phyloP scores from a whole-genome alignment of 2,797 vertebrate genomes.

The Fistularia commersonii region DNA sequence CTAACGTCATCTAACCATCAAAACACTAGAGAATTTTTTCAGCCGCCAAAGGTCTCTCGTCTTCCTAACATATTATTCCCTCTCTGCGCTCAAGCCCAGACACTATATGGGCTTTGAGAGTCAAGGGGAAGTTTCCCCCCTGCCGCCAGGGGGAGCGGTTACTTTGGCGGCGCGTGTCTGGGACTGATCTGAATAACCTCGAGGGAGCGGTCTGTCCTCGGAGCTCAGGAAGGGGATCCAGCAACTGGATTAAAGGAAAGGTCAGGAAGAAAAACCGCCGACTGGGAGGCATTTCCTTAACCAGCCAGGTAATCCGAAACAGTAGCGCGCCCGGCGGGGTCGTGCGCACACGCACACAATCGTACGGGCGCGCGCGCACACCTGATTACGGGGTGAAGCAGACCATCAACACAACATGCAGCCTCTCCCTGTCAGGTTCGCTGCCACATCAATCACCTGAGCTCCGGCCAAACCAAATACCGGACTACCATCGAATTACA shows the following conservation, averaged over 20 bases:
- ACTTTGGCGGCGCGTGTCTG: no score
- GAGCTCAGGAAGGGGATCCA: constrained; percentile 33
- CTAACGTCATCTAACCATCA: no score
- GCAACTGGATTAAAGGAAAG: constrained; percentile 33
- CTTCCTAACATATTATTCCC: no score
- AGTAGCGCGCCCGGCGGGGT: constrained; percentile 61
- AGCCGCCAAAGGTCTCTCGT: no score
- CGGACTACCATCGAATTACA: constrained; percentile 59
- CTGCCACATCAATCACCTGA: constrained; percentile 68
- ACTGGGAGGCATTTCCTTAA: constrained; percentile 43
- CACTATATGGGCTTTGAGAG: no score
- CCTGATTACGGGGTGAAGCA: constrained; percentile 76
- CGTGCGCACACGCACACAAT: constrained; percentile 30
- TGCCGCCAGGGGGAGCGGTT: no score
- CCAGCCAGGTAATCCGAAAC: constrained; percentile 65
- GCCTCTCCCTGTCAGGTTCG: constrained; percentile 57
- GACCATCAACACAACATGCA: constrained; percentile 74
- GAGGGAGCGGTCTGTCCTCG: constrained; percentile 35
- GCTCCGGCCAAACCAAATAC: constrained; percentile 60
- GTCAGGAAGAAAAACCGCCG: constrained; percentile 38
- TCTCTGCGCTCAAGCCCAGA: no score
- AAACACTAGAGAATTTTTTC: no score
- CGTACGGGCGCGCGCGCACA: constrained; percentile 12
- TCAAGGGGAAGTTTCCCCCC: no score
- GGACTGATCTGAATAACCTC: constrained; percentile 47